A percentile compares a stretch with the other conserved stretches of the same genome.
phyloP scores from a whole-genome alignment of 2,888 invertebrate genomes.

The Diarsia brunnea region DNA sequence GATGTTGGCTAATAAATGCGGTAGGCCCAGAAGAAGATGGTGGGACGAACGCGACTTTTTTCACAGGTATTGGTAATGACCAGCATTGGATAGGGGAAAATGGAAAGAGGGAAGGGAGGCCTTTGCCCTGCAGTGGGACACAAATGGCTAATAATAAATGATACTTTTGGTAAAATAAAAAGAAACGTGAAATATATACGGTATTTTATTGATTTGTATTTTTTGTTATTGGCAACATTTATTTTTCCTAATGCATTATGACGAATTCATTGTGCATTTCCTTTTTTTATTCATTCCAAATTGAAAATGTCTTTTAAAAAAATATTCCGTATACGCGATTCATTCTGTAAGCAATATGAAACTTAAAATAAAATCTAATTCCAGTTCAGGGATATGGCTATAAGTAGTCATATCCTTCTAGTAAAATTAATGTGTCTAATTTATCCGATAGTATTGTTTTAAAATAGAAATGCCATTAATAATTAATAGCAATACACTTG shows the following conservation, averaged over 20 bases:
- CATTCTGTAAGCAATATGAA: background rate
- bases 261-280: background rate
- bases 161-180: slow-evolving; percentile 18
- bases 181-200: background rate
- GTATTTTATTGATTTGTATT: slow-evolving; percentile 23
- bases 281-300: background rate
- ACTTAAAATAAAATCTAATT: background rate
- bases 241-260: background rate
- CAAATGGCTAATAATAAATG: no score
- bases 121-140: no score
- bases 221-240: slow-evolving; percentile 10
- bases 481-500: slow-evolving; percentile 45
- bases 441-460: background rate
- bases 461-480: slow-evolving; percentile 43
- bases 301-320: no score
- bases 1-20: background rate
- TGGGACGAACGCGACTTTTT: no score
- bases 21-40: no score
- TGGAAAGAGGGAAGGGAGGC: no score
- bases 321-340: background rate
- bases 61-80: no score
- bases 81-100: no score
- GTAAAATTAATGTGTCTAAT: background rate
- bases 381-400: no score
- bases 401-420: background rate